phyloP scores from a whole-genome alignment of 35 echinoderm and acorn worm genomes.

The Stichopus chloronotus region DNA sequence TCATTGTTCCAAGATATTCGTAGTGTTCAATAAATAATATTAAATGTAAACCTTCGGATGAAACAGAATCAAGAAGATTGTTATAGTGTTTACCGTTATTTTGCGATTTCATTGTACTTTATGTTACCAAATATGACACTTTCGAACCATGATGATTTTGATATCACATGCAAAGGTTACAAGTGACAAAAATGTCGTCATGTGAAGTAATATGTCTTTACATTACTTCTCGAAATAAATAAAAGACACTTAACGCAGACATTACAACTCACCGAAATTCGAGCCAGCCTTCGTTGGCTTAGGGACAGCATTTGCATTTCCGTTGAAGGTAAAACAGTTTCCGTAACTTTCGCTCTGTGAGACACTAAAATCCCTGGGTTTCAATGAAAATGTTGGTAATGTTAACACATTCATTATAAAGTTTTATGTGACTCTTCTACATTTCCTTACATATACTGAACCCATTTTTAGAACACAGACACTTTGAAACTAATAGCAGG shows the following conservation, averaged over 20 bases:
- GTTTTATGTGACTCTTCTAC: too few relatives aligned
- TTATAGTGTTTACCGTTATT: not conserved
- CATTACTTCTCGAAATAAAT: not conserved
- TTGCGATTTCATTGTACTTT: too few relatives aligned
- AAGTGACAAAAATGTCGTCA: not conserved
- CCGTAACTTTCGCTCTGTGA: not conserved
- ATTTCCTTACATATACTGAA: too few relatives aligned
- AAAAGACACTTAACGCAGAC: not conserved
- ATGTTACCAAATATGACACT: not conserved
- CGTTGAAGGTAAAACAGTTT: not conserved
- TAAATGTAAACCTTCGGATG: constrained; percentile 71
- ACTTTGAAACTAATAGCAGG: too few relatives aligned
- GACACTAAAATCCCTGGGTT: not conserved
- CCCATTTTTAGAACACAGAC: too few relatives aligned
- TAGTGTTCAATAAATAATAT: constrained; percentile 83
- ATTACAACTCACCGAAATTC: not conserved
- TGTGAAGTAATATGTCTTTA: too few relatives aligned
- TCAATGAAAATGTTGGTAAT: not conserved
- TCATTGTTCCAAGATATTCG: constrained; percentile 75
- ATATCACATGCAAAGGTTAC: not conserved
- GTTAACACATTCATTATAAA: too few relatives aligned
- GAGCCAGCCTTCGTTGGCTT: not conserved
- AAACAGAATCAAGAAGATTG: not conserved
- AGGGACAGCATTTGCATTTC: not conserved
- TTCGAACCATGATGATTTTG: not conserved